Base-by-base conservation (phyloP, 2,797 vertebrate species). In the Danionella dracula region DNA sequence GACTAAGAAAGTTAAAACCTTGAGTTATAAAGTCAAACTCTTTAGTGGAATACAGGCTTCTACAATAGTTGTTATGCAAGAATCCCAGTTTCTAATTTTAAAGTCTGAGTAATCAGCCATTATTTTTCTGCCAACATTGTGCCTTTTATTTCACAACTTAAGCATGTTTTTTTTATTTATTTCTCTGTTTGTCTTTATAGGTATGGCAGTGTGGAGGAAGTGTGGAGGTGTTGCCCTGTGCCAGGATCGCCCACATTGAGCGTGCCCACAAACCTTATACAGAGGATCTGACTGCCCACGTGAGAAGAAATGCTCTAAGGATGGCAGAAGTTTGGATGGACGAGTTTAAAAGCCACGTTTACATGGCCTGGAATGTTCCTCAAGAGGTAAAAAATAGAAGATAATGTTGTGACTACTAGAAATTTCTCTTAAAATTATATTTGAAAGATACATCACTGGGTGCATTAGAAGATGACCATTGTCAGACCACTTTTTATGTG, bases 261-360 rank as follows among this genome's bases (percentile, higher is more conserved):
- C 89, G 96, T 0, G 95, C 95, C 4, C 95, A 99, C 60, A 99
- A 99, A 74, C 96, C 96, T 0, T 99, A 99, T 86, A 98, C 96
- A 0, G 94, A 97, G 56, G 94, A 98, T 65, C 89, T 99, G 6
- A 96, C 95, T 0, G 85, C 91, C 2, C 95, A 98, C 0, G 92
- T 99, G 50, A 92, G 96, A 9, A 88, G 96, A 32, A 99, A 99
- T 0, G 96, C 96, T 0, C 91, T 98, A 9, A 85, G 96, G 64
- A 93, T 95, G 54, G 96, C 96, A 0, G 95, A 99, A 70, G 96
- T 99, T 65, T 99, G 96, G 96, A 99, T 99, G 96, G 96, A 99
- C 21, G 96, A 99, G 77, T 99, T 98, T 70, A 99, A 96, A 82
- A 98, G 91, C 67, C 96, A 98, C 0, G 96, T 99, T 42, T 99